Evolutionary conservation across 2,888 invertebrate species (phyloP).

Genomic region (Sclerodermus sp.): DNA sequence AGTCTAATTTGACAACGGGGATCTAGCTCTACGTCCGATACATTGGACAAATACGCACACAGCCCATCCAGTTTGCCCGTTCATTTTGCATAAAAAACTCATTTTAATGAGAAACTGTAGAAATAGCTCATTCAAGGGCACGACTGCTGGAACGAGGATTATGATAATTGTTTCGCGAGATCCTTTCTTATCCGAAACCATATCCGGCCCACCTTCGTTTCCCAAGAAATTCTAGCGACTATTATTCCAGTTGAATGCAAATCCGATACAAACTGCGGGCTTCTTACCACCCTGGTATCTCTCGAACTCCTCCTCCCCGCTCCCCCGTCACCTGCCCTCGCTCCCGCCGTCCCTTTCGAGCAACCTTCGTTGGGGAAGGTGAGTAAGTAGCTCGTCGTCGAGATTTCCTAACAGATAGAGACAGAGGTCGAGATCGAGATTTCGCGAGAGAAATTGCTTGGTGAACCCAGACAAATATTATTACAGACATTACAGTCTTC

Average conservation of each 20-base stretch:
- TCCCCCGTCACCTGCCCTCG: too few relatives aligned
- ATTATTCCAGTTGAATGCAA: constrained; percentile 33
- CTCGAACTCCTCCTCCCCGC: constrained; percentile 17
- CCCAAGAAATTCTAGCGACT: constrained; percentile 20
- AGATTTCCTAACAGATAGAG: constrained; percentile 2
- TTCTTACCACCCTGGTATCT: constrained; percentile 23
- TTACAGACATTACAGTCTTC: not conserved
- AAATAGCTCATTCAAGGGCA: too few relatives aligned
- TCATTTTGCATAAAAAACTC: too few relatives aligned
- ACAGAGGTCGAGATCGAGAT: constrained; percentile 16
- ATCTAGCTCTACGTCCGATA: too few relatives aligned
- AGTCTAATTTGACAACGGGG: too few relatives aligned
- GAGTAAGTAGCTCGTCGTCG: constrained; percentile 16
- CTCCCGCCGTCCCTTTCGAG: too few relatives aligned
- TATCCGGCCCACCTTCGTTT: not conserved
- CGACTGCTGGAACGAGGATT: too few relatives aligned
- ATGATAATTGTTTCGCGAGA: too few relatives aligned
- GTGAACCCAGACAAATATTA: not conserved
- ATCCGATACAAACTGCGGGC: constrained; percentile 34
- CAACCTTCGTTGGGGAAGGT: constrained; percentile 18
- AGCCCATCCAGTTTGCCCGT: too few relatives aligned
- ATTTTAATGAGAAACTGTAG: too few relatives aligned
- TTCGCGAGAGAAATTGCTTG: not conserved
- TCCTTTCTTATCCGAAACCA: too few relatives aligned
- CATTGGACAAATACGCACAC: too few relatives aligned